These are phyloP conservation scores for Pseudochirops cupreus DNA, from an alignment of 2,797 vertebrate genomes.

Conservation along the genomic window DNA sequence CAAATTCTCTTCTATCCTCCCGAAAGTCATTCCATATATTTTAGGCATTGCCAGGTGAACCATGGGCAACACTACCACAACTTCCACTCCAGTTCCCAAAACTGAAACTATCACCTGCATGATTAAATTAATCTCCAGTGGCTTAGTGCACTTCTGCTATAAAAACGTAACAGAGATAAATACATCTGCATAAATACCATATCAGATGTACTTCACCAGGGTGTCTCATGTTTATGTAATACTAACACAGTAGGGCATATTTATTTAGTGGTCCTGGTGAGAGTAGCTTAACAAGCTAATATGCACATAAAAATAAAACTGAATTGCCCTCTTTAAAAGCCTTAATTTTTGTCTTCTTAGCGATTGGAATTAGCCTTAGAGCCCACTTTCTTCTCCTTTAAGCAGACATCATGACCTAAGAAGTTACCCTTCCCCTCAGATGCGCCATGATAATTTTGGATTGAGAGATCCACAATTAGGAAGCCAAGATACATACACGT, in stretches of 20 bases:
- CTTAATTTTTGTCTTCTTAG: constrained; percentile 69
- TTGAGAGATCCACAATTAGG: constrained; percentile 45
- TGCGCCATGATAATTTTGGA: constrained; percentile 69
- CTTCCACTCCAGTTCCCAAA: constrained; percentile 29
- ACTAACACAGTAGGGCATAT: background rate
- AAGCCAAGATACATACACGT: background rate
- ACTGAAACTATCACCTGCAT: constrained; percentile 13
- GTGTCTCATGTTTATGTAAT: constrained; percentile 30
- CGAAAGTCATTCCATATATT: background rate
- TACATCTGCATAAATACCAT: background rate
- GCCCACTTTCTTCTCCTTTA: constrained; percentile 62
- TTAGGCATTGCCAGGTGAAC: constrained; percentile 54
- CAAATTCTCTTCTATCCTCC: background rate
- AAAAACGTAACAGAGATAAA: constrained; percentile 53
- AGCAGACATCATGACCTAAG: constrained; percentile 66
- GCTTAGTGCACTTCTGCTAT: constrained; percentile 16
- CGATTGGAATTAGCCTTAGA: constrained; percentile 76
- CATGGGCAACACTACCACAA: constrained; percentile 16
- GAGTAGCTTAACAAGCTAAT: constrained; percentile 66
- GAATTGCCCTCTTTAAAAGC: constrained; percentile 42
- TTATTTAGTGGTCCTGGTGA: constrained; percentile 17
- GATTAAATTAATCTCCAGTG: constrained; percentile 58
- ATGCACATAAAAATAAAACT: constrained; percentile 65
- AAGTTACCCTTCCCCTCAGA: constrained; percentile 68
- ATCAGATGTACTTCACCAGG: constrained; percentile 36